Evolutionary conservation across 2,113 vertebrate species (phyloP), one percentile per base, ranked within the genome.

Genomic region (Dendrocopos noguchii): DNA sequence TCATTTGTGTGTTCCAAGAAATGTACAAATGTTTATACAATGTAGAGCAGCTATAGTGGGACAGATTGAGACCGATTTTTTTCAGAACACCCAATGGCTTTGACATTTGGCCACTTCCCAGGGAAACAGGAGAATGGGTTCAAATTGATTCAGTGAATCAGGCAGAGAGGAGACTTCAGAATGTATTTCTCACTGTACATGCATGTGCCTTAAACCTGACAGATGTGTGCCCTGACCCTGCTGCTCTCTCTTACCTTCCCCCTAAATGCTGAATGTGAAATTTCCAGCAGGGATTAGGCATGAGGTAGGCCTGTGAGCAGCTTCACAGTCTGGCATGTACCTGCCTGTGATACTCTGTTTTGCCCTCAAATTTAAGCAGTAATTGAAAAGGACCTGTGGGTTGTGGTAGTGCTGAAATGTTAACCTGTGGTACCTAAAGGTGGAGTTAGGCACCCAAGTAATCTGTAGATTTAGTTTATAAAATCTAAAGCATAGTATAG

Each of bases 391-490:
- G 60, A 77, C 71, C 57, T 55, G 46, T 66, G 65, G 42, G 42
- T 64, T 89, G 16, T 4, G 7, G 14, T 39, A 36, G 28, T 70
- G 56, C 46, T 85, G 46, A 80, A 85, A 85, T 64, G 28, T 64
- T 83, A 80, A 74, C 52, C 33, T 47, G 61, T 64, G 60, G 33
- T 86, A 71, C 56, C 76, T 86, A 88, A 93, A 86, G 52, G 53
- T 90, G 65, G 82, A 88, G 46, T 72, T 88, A 91, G 47, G 57
- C 36, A 71, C 28, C 36, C 52, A 80, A 80, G 72, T 77, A 6
- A 77, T 83, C 91, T 80, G 19, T 57, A 64, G 60, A 55, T 88
- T 82, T 85, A 91, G 72, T 88, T 91, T 22, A 74, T 94, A 90
- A 91, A 95, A 83, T 74, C 57, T 91, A 7, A 93, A 91, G 21